A percentile compares a stretch with the other conserved stretches of the same genome.
Evolutionary conservation across 2,888 invertebrate species (phyloP).

Genomic region (Empis stercorea): DNA sequence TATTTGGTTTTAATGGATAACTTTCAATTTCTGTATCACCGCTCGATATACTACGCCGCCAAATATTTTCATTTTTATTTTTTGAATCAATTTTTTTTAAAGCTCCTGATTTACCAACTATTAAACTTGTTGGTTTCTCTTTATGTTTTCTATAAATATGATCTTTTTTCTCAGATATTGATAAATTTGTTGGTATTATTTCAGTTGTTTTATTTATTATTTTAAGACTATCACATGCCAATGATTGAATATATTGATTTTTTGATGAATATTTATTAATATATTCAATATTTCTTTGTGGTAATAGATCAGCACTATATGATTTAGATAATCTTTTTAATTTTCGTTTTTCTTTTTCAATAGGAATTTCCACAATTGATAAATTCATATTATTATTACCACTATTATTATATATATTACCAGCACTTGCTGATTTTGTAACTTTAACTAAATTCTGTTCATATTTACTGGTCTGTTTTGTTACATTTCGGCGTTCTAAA

Average conservation of each 20-base stretch:
- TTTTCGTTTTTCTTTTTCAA: background rate
- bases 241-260: conserved; percentile 12
- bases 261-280: conserved; percentile 2
- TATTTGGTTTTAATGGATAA: conserved; percentile 20
- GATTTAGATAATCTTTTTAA: conserved; percentile 7
- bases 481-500: conserved; percentile 42
- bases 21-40: conserved; percentile 12
- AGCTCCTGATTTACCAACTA: conserved; percentile 14
- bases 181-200: background rate
- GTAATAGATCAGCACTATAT: conserved; percentile 11
- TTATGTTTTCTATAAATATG: conserved; percentile 30
- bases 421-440: conserved; percentile 51
- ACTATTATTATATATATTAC: conserved; percentile 19
- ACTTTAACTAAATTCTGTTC: conserved; percentile 38
- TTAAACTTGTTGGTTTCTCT: conserved; percentile 16
- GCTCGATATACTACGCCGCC: conserved; percentile 9
- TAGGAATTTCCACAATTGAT: too few relatives aligned
- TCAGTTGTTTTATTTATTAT: conserved; percentile 16
- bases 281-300: conserved; percentile 7
- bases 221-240: conserved; percentile 31
- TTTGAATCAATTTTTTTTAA: conserved; percentile 18
- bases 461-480: conserved; percentile 40
- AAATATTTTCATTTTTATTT: conserved; percentile 14
- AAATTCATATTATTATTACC: background rate
- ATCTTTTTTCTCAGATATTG: conserved; percentile 12